Evolutionary conservation across 2,888 invertebrate genomes (phyloP).

Genomic region (Drosophila meridionalis): DNA sequence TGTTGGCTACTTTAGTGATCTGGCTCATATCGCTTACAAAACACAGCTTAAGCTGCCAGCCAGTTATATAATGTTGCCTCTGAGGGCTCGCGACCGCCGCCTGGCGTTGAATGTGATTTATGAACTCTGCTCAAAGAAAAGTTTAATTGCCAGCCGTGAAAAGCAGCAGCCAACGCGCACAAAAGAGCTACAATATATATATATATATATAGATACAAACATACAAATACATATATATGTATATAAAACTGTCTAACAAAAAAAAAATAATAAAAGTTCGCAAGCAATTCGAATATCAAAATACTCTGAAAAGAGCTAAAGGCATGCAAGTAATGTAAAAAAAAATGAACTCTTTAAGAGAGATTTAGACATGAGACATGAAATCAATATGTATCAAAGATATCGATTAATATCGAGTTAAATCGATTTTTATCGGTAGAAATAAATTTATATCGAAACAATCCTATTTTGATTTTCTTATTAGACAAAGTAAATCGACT

Average conservation of each 20-base stretch:
- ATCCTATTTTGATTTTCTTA: too few relatives aligned
- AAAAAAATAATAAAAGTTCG: slow-evolving; percentile 30
- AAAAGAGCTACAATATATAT: slow-evolving; percentile 39
- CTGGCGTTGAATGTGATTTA: slow-evolving; percentile 78
- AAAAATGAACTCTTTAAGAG: background rate
- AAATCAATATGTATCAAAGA: background rate
- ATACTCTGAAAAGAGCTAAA: background rate
- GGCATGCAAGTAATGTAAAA: background rate
- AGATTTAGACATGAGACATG: background rate
- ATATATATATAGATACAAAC: slow-evolving; percentile 23
- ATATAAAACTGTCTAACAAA: slow-evolving; percentile 4
- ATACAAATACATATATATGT: slow-evolving; percentile 33
- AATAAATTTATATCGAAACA: too few relatives aligned
- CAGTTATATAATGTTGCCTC: slow-evolving; percentile 31
- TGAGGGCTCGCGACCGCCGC: slow-evolving; percentile 37
- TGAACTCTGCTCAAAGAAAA: slow-evolving; percentile 78
- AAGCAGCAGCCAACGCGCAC: slow-evolving; percentile 62
- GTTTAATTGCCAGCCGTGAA: slow-evolving; percentile 81
- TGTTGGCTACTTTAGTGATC: slow-evolving; percentile 63
- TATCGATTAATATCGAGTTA: too few relatives aligned
- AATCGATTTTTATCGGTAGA: too few relatives aligned
- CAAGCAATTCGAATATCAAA: background rate
- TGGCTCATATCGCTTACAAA: slow-evolving; percentile 37
- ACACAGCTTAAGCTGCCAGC: slow-evolving; percentile 56
- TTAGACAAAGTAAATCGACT: too few relatives aligned